phyloP scores from a whole-genome alignment of 2,797 vertebrate genomes.

The Ciconia nigra region DNA sequence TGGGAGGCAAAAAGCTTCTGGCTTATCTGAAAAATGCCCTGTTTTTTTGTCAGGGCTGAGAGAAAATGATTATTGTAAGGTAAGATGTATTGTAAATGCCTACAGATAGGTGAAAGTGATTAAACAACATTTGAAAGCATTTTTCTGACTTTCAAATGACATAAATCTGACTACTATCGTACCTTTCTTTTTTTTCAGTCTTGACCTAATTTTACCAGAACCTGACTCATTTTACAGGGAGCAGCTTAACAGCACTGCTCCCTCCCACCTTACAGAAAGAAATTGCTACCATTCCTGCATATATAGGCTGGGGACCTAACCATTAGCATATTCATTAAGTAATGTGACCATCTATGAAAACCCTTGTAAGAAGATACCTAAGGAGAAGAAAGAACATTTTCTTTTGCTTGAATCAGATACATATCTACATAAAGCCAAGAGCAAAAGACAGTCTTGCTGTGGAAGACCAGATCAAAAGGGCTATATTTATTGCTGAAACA shows the following conservation, averaged over 20 bases:
- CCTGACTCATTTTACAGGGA: not conserved
- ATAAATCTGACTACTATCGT: not conserved
- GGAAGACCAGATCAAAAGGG: not conserved
- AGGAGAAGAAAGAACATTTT: not conserved
- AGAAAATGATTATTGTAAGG: not conserved
- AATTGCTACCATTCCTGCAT: not conserved
- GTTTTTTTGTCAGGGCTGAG: not conserved
- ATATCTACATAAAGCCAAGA: not conserved
- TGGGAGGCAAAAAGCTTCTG: not conserved
- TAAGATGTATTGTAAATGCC: not conserved
- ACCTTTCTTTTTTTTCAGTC: not conserved
- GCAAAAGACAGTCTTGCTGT: not conserved
- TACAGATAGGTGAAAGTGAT: not conserved
- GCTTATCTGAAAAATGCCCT: not conserved
- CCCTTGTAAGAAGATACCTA: not conserved
- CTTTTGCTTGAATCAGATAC: not conserved
- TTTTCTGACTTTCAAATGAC: not conserved
- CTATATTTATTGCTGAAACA: not conserved
- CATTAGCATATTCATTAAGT: not conserved
- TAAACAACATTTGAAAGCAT: not conserved
- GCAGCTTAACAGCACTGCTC: not conserved
- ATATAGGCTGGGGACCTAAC: not conserved
- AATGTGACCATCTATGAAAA: not conserved
- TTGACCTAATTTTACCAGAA: not conserved
- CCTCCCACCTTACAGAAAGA: not conserved